Evolutionary conservation across 2,797 vertebrate species (phyloP), one percentile per base, ranked within the genome.

Genomic region (Chromobotia macracanthus): DNA sequence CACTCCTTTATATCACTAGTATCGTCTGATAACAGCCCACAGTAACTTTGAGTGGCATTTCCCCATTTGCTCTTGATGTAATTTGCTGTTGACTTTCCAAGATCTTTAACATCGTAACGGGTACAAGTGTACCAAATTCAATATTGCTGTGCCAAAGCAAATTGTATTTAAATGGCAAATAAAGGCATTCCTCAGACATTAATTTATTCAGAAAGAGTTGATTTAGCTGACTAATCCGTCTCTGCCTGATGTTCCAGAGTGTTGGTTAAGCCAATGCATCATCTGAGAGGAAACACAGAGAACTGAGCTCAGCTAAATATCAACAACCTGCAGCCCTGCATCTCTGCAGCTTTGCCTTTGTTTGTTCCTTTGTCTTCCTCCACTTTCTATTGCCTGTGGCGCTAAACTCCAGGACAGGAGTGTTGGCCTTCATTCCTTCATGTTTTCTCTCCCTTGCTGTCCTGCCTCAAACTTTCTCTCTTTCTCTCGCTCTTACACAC

Each of bases 291-390:
- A 84, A 83, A 73, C 81, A 81, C 64, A 72, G 72, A 82, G 81
- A 31, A 83, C 72, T 73, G 66, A 84, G 84, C 83, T 66, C 83
- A 80, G 83, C 61, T 82, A 85, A 89, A 87, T 89, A 86, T 87
- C 85, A 86, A 44, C 72, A 76, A 55, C 72, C 68, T 66, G 46
- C 35, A 72, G 77, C 77, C 64, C 58, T 46, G 50, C 64, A 68
- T 65, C 65, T 56, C 21, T 64, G 60, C 56, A 63, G 84, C 77
- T 83, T 79, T 79, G 82, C 60, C 82, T 84, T 72, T 82, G 80
- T 83, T 86, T 86, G 83, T 86, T 86, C 79, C 83, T 76, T 80
- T 82, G 79, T 72, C 80, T 84, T 79, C 61, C 53, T 28, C 53
- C 69, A 63, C 77, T 75, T 74, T 65, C 71, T 84, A 84, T 74